phyloP scores from a whole-genome alignment of 2,113 vertebrate genomes.

The Myotis brandtii region DNA sequence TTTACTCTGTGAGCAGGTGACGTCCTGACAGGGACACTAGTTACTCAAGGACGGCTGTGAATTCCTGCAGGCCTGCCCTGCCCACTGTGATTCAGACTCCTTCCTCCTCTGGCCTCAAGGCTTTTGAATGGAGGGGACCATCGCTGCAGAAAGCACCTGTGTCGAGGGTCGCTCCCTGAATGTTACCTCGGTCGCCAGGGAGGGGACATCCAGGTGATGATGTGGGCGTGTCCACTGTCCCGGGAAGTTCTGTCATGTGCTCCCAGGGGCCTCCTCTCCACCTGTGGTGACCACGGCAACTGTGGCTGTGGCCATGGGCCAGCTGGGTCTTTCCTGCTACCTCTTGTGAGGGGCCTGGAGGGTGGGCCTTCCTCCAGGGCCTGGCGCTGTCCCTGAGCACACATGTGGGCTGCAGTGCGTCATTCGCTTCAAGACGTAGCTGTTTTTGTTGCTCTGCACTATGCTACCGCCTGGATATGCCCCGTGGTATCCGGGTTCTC shows the following conservation, averaged over 20 bases:
- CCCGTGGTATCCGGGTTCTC: too few species aligned
- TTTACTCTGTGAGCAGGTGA: background rate
- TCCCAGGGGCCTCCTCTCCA: accelerated
- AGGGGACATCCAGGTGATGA: accelerated
- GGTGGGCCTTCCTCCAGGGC: too few species aligned
- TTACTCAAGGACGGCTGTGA: background rate
- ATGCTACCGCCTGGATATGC: background rate
- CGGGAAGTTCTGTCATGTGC: accelerated
- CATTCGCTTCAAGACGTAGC: too few species aligned
- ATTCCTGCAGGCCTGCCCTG: background rate
- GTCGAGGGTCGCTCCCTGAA: background rate
- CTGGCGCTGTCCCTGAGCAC: accelerated
- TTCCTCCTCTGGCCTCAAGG: background rate
- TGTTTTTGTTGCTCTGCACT: accelerated
- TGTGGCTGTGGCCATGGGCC: accelerated
- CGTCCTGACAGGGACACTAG: background rate
- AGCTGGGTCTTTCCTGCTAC: background rate
- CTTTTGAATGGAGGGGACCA: too few species aligned
- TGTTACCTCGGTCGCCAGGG: too few species aligned
- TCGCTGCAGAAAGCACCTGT: too few species aligned
- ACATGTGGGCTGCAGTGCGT: background rate
- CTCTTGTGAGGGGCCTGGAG: too few species aligned
- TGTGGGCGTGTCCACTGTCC: accelerated
- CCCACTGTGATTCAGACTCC: background rate
- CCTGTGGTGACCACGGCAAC: accelerated